Evolutionary conservation across 1,140 invertebrate species (phyloP).

Genomic region (Aphelinus certus): DNA sequence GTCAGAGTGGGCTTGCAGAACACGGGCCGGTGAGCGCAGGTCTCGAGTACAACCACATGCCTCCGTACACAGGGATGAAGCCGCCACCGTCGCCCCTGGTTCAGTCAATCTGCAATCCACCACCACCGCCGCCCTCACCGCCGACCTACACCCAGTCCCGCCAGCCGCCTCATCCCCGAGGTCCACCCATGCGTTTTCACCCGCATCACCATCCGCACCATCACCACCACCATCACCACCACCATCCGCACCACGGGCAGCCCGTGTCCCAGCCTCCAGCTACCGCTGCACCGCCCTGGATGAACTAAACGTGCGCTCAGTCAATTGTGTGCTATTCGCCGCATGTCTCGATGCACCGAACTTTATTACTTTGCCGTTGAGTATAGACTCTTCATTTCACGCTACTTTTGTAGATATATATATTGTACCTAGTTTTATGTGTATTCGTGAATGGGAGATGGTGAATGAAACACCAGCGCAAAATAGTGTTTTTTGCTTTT

Average conservation of each 20-base stretch:
- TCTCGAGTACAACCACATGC: constrained; percentile 53
- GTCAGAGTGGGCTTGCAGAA: constrained; percentile 50
- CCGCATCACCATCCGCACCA: constrained; percentile 19
- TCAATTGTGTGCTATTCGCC: too few species aligned
- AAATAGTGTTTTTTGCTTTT: too few species aligned
- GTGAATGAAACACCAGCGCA: too few species aligned
- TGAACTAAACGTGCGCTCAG: constrained; percentile 47
- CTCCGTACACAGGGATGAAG: constrained; percentile 51
- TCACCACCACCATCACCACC: constrained; percentile 46
- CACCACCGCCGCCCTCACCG: constrained; percentile 51
- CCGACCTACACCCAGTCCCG: constrained; percentile 50
- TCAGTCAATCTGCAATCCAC: constrained; percentile 60
- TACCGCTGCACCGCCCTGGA: constrained; percentile 55
- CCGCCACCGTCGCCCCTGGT: constrained; percentile 49
- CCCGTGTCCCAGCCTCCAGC: constrained; percentile 56
- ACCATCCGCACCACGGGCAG: constrained; percentile 53
- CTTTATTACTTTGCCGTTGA: too few species aligned
- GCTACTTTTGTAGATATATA: too few species aligned
- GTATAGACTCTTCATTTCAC: too few species aligned
- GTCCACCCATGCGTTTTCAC: constrained; percentile 6
- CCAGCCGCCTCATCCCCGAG: constrained; percentile 46
- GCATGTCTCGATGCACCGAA: too few species aligned
- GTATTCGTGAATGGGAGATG: too few species aligned
- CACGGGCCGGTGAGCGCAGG: constrained; percentile 44
- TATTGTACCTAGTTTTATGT: too few species aligned